Percentiles rank a stretch among this genome's conserved stretches.
These are phyloP conservation scores for Dynastes tityus DNA, from an alignment of 2,888 invertebrate species.

Conservation along the genomic window DNA sequence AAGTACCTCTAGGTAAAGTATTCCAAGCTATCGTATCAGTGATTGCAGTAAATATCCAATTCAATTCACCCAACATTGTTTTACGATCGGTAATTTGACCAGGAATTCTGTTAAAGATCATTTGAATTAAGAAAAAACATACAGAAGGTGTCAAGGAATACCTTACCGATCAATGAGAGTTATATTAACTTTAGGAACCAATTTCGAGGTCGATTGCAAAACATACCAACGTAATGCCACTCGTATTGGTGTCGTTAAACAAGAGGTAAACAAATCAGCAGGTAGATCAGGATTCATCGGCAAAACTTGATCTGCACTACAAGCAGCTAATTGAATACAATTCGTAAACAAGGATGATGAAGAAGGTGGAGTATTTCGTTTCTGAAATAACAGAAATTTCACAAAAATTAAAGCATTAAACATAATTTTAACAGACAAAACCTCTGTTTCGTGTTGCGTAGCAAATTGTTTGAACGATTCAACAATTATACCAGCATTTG, in stretches of 20 bases:
- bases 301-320: constrained; percentile 92
- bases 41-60: constrained; percentile 99
- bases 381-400: constrained; percentile 42
- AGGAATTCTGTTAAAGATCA: constrained; percentile 81
- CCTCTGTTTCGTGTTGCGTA: constrained; percentile 89
- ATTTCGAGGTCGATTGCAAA: constrained; percentile 85
- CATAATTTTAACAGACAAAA: background rate
- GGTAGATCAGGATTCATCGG: constrained; percentile 99
- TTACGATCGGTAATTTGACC: constrained; percentile 94
- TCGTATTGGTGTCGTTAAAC: constrained; percentile 98
- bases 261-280: constrained; percentile 97
- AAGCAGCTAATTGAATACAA: constrained; percentile 98
- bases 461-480: constrained; percentile 93
- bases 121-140: background rate
- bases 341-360: constrained; percentile 81
- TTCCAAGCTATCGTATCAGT: constrained; percentile 99
- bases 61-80: constrained; percentile 98
- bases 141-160: too few species aligned
- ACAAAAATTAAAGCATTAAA: background rate
- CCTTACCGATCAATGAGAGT: constrained; percentile 91
- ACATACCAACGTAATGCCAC: constrained; percentile 96
- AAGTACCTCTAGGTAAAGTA: constrained; percentile 85
- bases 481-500: constrained; percentile 97
- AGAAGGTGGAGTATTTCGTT: constrained; percentile 65
- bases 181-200: constrained; percentile 86